phyloP scores from a whole-genome alignment of 2,113 vertebrate species.

The Oenanthe melanoleuca region DNA sequence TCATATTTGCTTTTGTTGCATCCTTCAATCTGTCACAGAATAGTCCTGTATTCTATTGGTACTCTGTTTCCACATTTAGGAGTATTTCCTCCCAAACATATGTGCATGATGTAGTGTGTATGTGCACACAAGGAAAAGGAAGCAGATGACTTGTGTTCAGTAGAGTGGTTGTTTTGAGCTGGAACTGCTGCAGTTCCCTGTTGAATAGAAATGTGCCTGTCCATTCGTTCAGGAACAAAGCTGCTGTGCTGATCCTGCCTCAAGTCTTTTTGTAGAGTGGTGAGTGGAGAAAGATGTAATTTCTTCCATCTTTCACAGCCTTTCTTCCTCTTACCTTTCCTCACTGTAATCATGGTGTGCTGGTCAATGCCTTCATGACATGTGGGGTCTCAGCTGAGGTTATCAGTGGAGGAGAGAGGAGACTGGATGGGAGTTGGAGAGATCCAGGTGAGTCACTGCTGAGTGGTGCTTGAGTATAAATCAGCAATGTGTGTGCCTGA shows the following conservation, averaged over 20 bases:
- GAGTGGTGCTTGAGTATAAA: background rate
- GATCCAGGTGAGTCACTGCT: background rate
- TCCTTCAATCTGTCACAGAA: background rate
- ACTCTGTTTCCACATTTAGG: background rate
- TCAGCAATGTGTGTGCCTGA: background rate
- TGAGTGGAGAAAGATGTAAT: background rate
- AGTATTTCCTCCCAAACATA: background rate
- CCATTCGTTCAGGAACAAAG: background rate
- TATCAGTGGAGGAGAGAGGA: background rate
- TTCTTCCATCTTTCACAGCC: background rate
- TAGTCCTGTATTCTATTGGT: background rate
- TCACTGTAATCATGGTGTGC: rapidly evolving
- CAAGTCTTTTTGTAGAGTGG: background rate
- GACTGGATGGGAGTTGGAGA: background rate
- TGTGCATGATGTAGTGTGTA: background rate
- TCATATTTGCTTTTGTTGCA: background rate
- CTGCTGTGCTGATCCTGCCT: background rate
- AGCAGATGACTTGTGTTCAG: background rate
- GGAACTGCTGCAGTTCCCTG: background rate
- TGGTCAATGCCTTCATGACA: background rate
- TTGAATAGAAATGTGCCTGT: background rate
- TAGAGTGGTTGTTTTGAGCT: background rate
- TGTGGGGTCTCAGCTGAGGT: background rate
- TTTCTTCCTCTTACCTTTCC: background rate
- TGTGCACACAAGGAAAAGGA: conserved; percentile 5